Evolutionary conservation across 1,140 invertebrate genomes (phyloP), one percentile per base, ranked within the genome.

Genomic region (Drusus annulatus): DNA sequence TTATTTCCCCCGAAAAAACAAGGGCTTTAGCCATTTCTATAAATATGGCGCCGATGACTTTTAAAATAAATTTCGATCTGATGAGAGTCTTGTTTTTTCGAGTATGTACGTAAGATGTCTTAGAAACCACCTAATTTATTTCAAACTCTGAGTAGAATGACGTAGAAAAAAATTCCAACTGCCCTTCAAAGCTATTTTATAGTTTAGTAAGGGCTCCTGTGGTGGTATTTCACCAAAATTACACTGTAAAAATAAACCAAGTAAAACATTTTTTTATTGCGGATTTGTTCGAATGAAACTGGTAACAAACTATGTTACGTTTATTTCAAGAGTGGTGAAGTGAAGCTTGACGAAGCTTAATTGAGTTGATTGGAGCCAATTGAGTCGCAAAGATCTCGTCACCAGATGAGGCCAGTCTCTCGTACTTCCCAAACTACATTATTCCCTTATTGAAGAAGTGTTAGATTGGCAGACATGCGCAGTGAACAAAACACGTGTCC

Each of bases 331-430:
- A 21, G 62, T 28, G 62, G 28, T n/a, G 65, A 69, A 50, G 36
- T 17, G 65, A 45, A 23, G 65, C 65, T 69, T 69, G 65, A 69
- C 36, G 65, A 69, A 69, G 65, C 28, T 45, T 51, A 81, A 81
- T 81, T 81, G 80, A 56, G 63, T 75, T 77, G 69, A 81, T 62
- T 81, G 80, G 78, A 78, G 56, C 74, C 80, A 81, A 81, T 81
- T 81, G 76, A 68, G 65, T 79, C 51, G 52, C 31, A 79, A 71
- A 77, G 58, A 60, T 77, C 28, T 15, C 62, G 45, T 51, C 25
- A 62, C 25, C 54, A 77, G 56, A 77, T 51, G 75, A 77, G 54
- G 36, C 45, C 58, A 25, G 60, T 17, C 36, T 19, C 28, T 45
- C 21, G 51, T 17, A 7, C 15, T 28, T 25, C 21, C n/a, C 25